Evolutionary conservation across 2,113 vertebrate genomes (phyloP).

Genomic region (Sigmodon hispidus): DNA sequence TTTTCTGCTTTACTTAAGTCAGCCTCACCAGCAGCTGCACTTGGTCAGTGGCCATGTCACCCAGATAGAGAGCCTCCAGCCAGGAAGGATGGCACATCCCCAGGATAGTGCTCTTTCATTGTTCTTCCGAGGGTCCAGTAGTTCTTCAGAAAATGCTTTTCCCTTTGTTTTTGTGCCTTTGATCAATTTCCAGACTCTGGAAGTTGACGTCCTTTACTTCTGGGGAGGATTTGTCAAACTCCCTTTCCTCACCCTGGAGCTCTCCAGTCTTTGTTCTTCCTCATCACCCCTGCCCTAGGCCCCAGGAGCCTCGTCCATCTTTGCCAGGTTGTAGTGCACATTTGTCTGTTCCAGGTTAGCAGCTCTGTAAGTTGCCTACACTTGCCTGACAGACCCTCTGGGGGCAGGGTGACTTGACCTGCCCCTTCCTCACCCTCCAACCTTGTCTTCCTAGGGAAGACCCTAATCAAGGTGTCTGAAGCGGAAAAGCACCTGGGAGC

Average conservation of each 20-base stretch:
- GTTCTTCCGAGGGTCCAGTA: neutral
- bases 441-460: conserved; percentile 87
- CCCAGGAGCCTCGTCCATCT: neutral
- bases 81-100: no score
- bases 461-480: conserved; percentile 94
- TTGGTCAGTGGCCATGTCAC: neutral
- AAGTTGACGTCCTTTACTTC: neutral
- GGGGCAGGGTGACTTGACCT: neutral
- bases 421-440: neutral
- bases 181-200: neutral
- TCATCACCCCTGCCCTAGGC: neutral
- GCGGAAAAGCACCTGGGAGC: conserved; percentile 92
- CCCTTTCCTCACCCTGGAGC: neutral
- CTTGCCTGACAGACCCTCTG: neutral
- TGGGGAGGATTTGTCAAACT: neutral
- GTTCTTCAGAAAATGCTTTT: neutral
- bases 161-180: neutral
- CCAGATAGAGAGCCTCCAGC: neutral
- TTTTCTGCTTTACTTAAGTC: neutral
- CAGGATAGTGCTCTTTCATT: no score
- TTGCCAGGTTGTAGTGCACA: neutral
- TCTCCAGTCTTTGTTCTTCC: neutral
- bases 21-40: neutral
- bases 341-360: neutral
- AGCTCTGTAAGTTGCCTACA: neutral